Evolutionary conservation across 2,113 vertebrate species (phyloP), one percentile per base, ranked within the genome.

Genomic region (Ophiodon elongatus): DNA sequence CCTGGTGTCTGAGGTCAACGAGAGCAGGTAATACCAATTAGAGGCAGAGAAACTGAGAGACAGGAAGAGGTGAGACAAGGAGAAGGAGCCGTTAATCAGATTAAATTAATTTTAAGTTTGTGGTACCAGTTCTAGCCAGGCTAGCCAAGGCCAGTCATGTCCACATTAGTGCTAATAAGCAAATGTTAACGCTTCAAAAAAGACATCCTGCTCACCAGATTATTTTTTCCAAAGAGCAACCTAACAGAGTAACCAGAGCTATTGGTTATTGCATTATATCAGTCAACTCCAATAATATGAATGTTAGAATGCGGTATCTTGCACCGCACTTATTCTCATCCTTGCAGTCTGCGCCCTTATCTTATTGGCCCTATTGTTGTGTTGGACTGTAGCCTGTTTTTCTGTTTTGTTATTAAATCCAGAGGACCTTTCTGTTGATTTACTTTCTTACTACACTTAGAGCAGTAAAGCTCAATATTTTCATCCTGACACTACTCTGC

Each of bases 1-100:
- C 77, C 71, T 52, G 65, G 37, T 76, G 78, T 66, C 81, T 69
- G 37, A 70, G 29, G 67, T 89, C 89, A 86, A 45, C 80, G 37
- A 57, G 72, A 83, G 69, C 65, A 73, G 75, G 70, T 83, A 69
- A 80, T 47, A 60, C 17, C 74, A 85, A 85, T 93, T 88, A 87
- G 50, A 84, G 47, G 23, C 9, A 9, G n/a, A 80, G 76, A 71
- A 33, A 74, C 14, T 1, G 7, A 80, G 56, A 50, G 15, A 62
- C 25, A 39, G 59, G n/a, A 43, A 41, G n/a, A 17, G 14, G 14
- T 9, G n/a, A 43, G 23, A 41, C 6, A 3, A 41, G n/a, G 37
- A 66, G 39, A 66, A 43, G 41, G 5, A 27, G 37, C 37, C 13
- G 39, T 13, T 67, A 21, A 68, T 6, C 37, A 25, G 5, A 41